These are phyloP conservation scores for Holothuria glaberrima DNA, from an alignment of 35 echinoderm and acorn worm genomes.

Conservation along the genomic window DNA sequence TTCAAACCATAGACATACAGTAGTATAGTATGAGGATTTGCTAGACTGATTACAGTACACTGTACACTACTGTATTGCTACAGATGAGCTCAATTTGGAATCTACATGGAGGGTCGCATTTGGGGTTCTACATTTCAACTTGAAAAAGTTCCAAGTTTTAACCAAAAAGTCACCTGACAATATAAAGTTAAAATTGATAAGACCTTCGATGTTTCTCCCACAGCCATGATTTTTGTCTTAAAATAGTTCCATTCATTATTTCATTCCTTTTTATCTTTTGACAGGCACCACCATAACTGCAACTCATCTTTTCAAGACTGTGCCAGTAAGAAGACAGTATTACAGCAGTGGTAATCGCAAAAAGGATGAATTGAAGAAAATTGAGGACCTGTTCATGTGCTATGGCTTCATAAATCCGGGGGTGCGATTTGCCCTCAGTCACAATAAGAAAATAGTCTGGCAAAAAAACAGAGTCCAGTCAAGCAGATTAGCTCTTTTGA, in stretches of 20 bases:
- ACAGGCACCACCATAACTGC: slow-evolving; percentile 89
- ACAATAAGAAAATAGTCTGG: slow-evolving; percentile 84
- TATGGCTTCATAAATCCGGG: slow-evolving; percentile 71
- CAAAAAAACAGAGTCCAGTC: slow-evolving; percentile 86
- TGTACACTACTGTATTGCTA: no score
- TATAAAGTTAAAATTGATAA: no score
- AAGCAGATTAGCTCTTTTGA: slow-evolving; percentile 75
- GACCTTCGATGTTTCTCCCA: no score
- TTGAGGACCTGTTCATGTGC: slow-evolving; percentile 83
- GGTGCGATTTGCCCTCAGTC: slow-evolving; percentile 79
- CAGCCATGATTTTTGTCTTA: no score
- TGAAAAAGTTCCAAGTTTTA: no score
- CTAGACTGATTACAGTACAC: no score
- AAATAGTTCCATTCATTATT: neutral
- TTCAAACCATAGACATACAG: no score
- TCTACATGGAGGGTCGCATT: no score
- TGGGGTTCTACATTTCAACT: no score
- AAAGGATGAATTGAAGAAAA: slow-evolving; percentile 84
- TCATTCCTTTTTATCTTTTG: neutral
- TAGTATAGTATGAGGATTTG: no score
- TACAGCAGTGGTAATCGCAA: slow-evolving; percentile 81
- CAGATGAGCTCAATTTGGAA: no score
- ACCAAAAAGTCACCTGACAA: no score
- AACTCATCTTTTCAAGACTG: slow-evolving; percentile 79
- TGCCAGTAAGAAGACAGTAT: slow-evolving; percentile 92